Percentiles rank a stretch among this genome's conserved stretches.
Conservation (phyloP, 1,140 invertebrate species). For the Apis dorsata region DNA sequence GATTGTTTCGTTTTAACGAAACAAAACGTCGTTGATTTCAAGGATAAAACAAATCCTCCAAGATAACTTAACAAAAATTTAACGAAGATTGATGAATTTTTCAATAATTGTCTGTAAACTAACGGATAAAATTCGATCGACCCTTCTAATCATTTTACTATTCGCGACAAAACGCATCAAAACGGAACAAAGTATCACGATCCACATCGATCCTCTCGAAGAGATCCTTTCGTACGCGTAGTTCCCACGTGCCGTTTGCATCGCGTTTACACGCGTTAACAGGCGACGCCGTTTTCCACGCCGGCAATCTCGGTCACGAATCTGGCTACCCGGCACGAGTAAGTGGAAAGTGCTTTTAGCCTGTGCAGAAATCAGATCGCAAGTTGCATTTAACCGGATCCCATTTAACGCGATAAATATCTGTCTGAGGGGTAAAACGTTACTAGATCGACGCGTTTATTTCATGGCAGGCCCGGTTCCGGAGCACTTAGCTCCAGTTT, state of each 20-base stretch:
- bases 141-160: no score
- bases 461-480: slow-evolving; percentile 52
- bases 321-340: slow-evolving; percentile 40
- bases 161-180: no score
- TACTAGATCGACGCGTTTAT: slow-evolving; percentile 65
- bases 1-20: no score
- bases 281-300: slow-evolving; percentile 53
- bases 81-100: no score
- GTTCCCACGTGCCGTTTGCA: slow-evolving; percentile 45
- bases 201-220: slow-evolving; percentile 4
- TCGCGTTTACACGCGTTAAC: slow-evolving; percentile 35
- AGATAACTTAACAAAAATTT: no score
- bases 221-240: neutral
- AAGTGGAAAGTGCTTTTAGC: slow-evolving; percentile 65
- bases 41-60: no score
- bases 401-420: slow-evolving; percentile 74
- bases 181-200: neutral
- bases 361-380: slow-evolving; percentile 69
- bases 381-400: slow-evolving; percentile 75
- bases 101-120: no score
- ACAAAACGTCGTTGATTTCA: no score
- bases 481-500: slow-evolving; percentile 59
- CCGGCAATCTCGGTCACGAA: slow-evolving; percentile 57
- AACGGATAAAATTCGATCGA: no score
- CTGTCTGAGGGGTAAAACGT: slow-evolving; percentile 44